These are phyloP conservation scores for Onychorhynchus coronatus DNA, from an alignment of 2,113 vertebrate genomes.

Conservation along the genomic window DNA sequence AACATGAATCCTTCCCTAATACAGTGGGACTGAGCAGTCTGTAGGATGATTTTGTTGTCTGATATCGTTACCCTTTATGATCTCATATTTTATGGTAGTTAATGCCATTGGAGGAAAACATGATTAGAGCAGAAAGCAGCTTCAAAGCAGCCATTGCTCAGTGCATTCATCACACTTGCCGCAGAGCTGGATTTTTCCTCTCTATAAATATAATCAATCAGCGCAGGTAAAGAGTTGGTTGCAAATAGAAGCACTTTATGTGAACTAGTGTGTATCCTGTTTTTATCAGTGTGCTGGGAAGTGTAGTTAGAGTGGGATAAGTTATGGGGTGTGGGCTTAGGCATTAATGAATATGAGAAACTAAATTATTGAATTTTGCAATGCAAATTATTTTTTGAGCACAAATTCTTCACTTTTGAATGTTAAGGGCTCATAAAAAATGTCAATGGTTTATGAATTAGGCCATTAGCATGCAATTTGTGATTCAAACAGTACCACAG, in stretches of 20 bases:
- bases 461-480: conserved; percentile 80
- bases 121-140: conserved; percentile 64
- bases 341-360: conserved; percentile 81
- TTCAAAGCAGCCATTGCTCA: conserved; percentile 43
- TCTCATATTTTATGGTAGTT: conserved; percentile 62
- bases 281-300: conserved; percentile 67
- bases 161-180: conserved; percentile 36
- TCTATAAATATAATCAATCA: conserved; percentile 52
- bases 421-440: conserved; percentile 80
- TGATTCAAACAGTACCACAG: conserved; percentile 73
- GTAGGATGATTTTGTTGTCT: conserved; percentile 52
- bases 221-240: conserved; percentile 56
- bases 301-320: conserved; percentile 71
- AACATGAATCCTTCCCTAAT: conserved; percentile 49
- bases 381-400: conserved; percentile 82
- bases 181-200: conserved; percentile 40
- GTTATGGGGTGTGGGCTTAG: conserved; percentile 78
- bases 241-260: conserved; percentile 55
- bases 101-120: conserved; percentile 56
- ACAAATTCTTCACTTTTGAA: conserved; percentile 83
- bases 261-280: conserved; percentile 51
- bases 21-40: conserved; percentile 12
- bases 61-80: conserved; percentile 57
- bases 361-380: conserved; percentile 82
- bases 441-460: conserved; percentile 82